Base-by-base conservation (phyloP, 2,888 invertebrate genomes). In the Campoletis raptor region DNA sequence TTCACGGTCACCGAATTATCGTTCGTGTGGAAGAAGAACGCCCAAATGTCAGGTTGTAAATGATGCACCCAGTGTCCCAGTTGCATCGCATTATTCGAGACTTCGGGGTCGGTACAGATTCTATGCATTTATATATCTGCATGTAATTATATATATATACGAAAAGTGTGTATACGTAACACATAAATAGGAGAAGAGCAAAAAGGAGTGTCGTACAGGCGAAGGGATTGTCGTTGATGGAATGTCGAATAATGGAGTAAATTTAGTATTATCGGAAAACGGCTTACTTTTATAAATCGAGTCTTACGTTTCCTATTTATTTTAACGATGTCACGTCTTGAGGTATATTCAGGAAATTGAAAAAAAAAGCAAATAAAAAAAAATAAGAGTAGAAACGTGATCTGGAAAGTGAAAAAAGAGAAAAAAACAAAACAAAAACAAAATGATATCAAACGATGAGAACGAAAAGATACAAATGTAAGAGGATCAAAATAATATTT, bases 21-120 rank as follows among this genome's bases (percentile, higher is more conserved):
- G 79, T 72, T 76, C 73, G 82, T 80, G 85, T 36, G 67, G 67
- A 36, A 74, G 61, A 80, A 61, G 73, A 48, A 84, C 84, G 83
- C 81, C 83, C 67, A 85, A 87, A 87, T 84, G 83, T 88, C 82
- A 84, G 84, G 77, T 83, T 83, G 87, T 84, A 85, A 88, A 86
- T 83, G 82, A 88, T 88, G 84, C 85, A 88, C 83, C 81, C 76
- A 72, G 52, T 77, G 88, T 70, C 88, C 88, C 83, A 88, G 85
- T 87, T 88, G 66, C 88, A 87, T 88, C 54, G 69, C 73, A 87
- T 87, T 77, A 87, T 80, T 81, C 67, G 67, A 77, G 69, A 69
- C 67, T 54, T 37, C 74, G 78, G 73, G 80, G 77, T 73, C 77
- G 77, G 15, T 61, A 21, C 61, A 66, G 42, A 64, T 30, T 45